A percentile compares a stretch with the other conserved stretches of the same genome.
Evolutionary conservation across 2,888 invertebrate genomes (phyloP).

Genomic region (Lithophane semibrunnea): DNA sequence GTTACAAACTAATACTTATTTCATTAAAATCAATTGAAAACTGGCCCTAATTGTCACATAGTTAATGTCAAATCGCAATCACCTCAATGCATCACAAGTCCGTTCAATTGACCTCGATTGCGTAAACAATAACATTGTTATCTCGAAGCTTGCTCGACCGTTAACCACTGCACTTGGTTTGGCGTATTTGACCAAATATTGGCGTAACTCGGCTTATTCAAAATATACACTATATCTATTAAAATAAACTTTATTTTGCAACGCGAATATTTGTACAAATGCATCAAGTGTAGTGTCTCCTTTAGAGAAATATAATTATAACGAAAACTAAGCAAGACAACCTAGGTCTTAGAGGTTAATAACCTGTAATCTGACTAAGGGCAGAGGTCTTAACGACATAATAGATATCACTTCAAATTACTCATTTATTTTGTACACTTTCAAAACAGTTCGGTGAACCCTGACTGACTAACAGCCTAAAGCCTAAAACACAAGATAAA

Average conservation of each 20-base stretch:
- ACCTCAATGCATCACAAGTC: constrained; percentile 38
- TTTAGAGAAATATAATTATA: constrained; percentile 17
- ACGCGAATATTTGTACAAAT: background rate
- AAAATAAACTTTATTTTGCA: background rate
- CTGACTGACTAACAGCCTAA: background rate
- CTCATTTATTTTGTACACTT: background rate
- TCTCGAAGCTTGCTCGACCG: constrained; percentile 25
- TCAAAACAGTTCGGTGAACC: background rate
- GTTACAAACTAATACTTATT: constrained; percentile 6
- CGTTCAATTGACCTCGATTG: constrained; percentile 49
- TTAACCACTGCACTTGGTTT: constrained; percentile 18
- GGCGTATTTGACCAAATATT: constrained; percentile 19
- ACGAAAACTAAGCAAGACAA: constrained; percentile 14
- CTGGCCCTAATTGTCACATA: constrained; percentile 38
- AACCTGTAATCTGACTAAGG: constrained; percentile 31
- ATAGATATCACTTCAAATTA: constrained; percentile 3
- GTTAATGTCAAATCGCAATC: constrained; percentile 24
- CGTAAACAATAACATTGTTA: constrained; percentile 50
- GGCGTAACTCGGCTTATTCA: background rate
- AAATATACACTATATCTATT: background rate
- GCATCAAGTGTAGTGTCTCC: background rate
- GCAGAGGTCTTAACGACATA: constrained; percentile 2
- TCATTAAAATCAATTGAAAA: constrained; percentile 44
- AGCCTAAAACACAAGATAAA: background rate
- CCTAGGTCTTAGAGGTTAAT: constrained; percentile 8